A percentile compares a stretch with the other conserved stretches of the same genome.
These are phyloP conservation scores for Chaetodon auriga DNA, from an alignment of 2,113 vertebrate genomes.

Conservation along the genomic window DNA sequence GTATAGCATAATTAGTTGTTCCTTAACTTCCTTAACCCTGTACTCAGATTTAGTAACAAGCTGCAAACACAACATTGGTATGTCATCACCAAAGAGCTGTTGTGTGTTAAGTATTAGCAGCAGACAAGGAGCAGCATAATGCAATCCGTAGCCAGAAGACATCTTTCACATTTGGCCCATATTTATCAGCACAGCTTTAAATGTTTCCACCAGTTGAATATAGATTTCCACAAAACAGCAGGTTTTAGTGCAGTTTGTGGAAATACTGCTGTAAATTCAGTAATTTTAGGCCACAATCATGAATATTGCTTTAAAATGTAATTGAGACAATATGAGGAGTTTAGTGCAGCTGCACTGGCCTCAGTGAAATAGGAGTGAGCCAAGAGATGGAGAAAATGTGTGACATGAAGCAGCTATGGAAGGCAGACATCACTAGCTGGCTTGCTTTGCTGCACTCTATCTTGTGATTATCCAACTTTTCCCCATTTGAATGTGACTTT, in stretches of 20 bases:
- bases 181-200: not conserved
- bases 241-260: not conserved
- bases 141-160: not conserved
- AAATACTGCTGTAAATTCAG: not conserved
- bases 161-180: not conserved
- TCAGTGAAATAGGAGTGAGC: not conserved
- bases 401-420: not conserved
- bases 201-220: not conserved
- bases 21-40: too few relatives aligned
- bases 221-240: not conserved
- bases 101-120: too few relatives aligned
- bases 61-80: too few relatives aligned
- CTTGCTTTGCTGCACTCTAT: not conserved
- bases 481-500: not conserved
- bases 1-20: too few relatives aligned
- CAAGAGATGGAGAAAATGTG: not conserved
- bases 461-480: constrained; percentile 2
- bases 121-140: not conserved
- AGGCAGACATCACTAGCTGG: not conserved
- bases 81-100: too few relatives aligned
- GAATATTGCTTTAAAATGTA: constrained; percentile 13
- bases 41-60: too few relatives aligned
- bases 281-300: not conserved
- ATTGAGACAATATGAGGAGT: constrained; percentile 17
- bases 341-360: constrained; percentile 13